Conservation (phyloP, 2,113 vertebrate species). For the Oreochromis tanganicae region DNA sequence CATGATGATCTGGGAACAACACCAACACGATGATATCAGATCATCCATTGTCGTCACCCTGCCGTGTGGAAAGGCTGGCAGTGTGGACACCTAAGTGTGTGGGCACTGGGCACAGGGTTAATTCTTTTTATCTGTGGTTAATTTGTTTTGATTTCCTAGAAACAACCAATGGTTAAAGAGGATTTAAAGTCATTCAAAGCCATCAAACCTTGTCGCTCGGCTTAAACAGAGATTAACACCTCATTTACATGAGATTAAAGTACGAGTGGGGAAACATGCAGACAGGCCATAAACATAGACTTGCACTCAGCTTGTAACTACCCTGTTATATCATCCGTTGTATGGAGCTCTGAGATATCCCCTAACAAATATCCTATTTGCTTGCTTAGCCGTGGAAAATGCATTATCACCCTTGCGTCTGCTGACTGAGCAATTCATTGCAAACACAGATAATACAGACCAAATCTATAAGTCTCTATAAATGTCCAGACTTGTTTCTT, state of each 20-base stretch:
- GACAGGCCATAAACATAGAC: background rate
- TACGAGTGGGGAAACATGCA: background rate
- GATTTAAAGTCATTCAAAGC: background rate
- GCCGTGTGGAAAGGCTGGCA: background rate
- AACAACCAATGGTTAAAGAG: background rate
- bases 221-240: background rate
- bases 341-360: background rate
- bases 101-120: rapidly evolving
- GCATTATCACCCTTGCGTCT: background rate
- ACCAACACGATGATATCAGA: too few relatives aligned
- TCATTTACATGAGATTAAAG: background rate
- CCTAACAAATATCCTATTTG: background rate
- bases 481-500: background rate
- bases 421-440: background rate
- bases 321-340: background rate
- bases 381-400: background rate
- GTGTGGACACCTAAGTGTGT: background rate
- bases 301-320: background rate
- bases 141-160: background rate
- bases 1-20: too few relatives aligned
- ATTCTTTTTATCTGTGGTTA: background rate
- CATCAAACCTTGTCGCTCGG: background rate
- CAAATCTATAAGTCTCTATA: background rate
- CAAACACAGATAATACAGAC: background rate
- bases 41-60: background rate